Percentiles rank a stretch among this genome's conserved stretches.
phyloP scores from a whole-genome alignment of 2,113 vertebrate species.

The Mormyrus iriodes region DNA sequence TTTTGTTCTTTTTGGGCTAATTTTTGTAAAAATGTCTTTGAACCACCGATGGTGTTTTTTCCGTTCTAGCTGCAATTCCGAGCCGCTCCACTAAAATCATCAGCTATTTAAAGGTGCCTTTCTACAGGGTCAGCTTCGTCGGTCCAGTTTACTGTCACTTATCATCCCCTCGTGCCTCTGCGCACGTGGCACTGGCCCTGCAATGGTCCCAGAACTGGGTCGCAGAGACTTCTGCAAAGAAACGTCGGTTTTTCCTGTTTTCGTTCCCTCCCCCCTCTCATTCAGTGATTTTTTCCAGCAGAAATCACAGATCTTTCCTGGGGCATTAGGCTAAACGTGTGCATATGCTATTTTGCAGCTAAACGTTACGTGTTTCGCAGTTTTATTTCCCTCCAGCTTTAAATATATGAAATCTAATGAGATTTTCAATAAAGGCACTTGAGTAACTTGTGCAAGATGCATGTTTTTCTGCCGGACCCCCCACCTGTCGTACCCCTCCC shows the following conservation, averaged over 20 bases:
- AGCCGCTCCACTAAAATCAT: neutral
- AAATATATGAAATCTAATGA: too few relatives aligned
- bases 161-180: neutral
- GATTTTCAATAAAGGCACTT: neutral
- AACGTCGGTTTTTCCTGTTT: neutral
- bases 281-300: neutral
- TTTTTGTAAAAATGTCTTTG: conserved; percentile 16
- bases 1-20: neutral
- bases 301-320: neutral
- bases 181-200: neutral
- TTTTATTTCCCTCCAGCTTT: neutral
- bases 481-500: neutral
- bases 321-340: neutral
- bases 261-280: neutral
- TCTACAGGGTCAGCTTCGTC: neutral
- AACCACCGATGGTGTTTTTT: neutral
- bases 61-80: neutral
- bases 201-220: neutral
- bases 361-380: neutral
- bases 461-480: neutral
- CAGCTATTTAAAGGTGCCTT: neutral
- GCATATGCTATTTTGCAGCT: neutral
- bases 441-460: neutral
- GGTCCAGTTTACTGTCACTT: neutral
- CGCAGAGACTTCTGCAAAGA: neutral